Evolutionary conservation across 2,797 vertebrate genomes (phyloP), one percentile per base, ranked within the genome.

Genomic region (Thalassophryne amazonica): DNA sequence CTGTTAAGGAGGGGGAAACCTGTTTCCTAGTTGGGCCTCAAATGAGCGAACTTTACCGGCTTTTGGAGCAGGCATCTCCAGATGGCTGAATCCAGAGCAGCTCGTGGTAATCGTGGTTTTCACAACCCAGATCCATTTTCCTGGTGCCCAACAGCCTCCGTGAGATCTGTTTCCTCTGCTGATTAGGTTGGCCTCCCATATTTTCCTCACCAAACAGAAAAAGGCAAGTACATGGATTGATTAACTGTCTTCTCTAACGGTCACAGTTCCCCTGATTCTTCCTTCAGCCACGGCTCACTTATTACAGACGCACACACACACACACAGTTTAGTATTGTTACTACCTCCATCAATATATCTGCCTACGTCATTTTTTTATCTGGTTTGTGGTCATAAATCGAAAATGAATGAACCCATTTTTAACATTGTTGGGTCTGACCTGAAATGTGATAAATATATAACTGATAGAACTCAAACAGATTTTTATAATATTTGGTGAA

Each of bases 81-180:
- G 89, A 90, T 91, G 90, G 83, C 72, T 85, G 82, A 80, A 85
- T 90, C 89, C 89, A 88, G 86, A 86, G 81, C 84, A 84, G 80
- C 74, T 87, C 78, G 85, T 86, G 90, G 89, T 92, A 86, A 89
- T 75, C 62, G 88, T 90, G 89, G 90, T 91, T 92, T 90, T 86
- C 63, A 70, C 79, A 84, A 88, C 85, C 78, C 72, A 85, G 85
- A 90, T 91, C 91, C 87, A 87, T 91, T 90, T 89, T 88, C 86
- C 89, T 90, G 86, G 82, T 83, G 84, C 73, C 71, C 56, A 50
- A 73, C 71, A 73, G 60, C 76, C 77, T 69, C n/a, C n/a, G 70
- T 28, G 46, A 88, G 84, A 89, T 88, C 86, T 90, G 90, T 91
- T 92, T 92, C 91, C 91, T 90, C 84, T 89, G 76, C 83, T 86